A percentile compares a stretch with the other conserved stretches of the same genome.
phyloP scores from a whole-genome alignment of 2,797 vertebrate genomes.

The Gadopsis marmoratus region DNA sequence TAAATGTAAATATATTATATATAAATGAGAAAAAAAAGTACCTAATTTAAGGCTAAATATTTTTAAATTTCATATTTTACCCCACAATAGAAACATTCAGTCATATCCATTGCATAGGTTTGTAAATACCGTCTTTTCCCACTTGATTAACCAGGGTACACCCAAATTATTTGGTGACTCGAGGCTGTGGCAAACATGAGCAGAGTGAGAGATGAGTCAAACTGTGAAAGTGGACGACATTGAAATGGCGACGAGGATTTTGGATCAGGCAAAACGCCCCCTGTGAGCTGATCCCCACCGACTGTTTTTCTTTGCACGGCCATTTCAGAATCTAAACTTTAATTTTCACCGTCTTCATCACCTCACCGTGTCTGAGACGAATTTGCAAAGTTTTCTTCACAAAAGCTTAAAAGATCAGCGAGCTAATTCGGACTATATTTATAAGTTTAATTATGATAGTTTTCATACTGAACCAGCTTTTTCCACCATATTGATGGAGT shows the following conservation, averaged over 20 bases:
- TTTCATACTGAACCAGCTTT: not conserved
- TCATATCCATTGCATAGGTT: constrained; percentile 27
- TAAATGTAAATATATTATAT: not conserved
- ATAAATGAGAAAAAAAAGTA: not conserved
- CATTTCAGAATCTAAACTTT: not conserved
- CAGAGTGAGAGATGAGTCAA: not conserved
- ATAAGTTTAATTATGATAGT: not conserved
- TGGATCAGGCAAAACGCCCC: not conserved
- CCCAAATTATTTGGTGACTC: constrained; percentile 30
- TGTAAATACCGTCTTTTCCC: constrained; percentile 25
- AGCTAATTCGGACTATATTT: not conserved
- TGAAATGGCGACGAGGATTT: not conserved
- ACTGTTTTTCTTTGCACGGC: not conserved
- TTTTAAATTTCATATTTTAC: not conserved
- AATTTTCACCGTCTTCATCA: not conserved
- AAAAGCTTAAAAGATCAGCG: not conserved
- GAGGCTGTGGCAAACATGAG: not conserved
- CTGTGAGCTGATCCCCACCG: not conserved
- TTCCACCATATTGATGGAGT: not conserved
- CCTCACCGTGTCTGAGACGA: not conserved
- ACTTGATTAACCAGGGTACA: constrained; percentile 4
- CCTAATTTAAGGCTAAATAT: not conserved
- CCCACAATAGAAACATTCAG: not conserved
- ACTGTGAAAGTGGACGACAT: constrained; percentile 9
- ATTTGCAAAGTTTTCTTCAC: not conserved